Conservation (phyloP, 2,113 vertebrate genomes). For the Nettapus auritus region DNA sequence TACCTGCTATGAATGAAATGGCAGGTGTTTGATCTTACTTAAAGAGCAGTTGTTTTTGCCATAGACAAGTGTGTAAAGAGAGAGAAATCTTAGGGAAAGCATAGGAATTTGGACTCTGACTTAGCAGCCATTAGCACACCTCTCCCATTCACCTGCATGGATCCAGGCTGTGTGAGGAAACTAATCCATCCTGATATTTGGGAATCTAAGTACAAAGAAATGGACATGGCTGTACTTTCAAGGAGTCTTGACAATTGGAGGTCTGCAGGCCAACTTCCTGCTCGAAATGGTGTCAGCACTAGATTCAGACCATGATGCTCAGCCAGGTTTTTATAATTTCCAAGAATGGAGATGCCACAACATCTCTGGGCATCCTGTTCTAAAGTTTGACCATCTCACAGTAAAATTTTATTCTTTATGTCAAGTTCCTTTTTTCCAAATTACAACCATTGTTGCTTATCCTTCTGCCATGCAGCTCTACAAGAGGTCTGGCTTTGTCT, state of each 20-base stretch:
- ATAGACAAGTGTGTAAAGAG: not conserved
- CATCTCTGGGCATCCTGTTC: not conserved
- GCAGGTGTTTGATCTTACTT: not conserved
- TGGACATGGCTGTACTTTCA: not conserved
- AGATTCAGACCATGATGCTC: not conserved
- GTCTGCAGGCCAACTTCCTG: not conserved
- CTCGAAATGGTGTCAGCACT: not conserved
- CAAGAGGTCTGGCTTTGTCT: not conserved
- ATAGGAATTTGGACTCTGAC: not conserved
- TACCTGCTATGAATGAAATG: not conserved
- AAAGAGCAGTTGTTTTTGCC: not conserved
- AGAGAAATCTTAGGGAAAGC: not conserved
- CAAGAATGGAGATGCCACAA: not conserved
- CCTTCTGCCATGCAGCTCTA: not conserved
- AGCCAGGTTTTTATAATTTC: not conserved
- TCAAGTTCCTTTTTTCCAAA: not conserved
- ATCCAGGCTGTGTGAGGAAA: not conserved
- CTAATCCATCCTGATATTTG: not conserved
- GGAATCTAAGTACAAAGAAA: not conserved
- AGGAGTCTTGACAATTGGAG: not conserved
- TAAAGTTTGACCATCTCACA: not conserved
- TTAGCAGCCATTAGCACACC: not conserved
- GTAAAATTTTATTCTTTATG: not conserved
- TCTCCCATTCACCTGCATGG: too few relatives aligned
- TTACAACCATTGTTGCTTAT: not conserved